phyloP scores from a whole-genome alignment of 2,113 vertebrate species.

The Brachirus orientalis region DNA sequence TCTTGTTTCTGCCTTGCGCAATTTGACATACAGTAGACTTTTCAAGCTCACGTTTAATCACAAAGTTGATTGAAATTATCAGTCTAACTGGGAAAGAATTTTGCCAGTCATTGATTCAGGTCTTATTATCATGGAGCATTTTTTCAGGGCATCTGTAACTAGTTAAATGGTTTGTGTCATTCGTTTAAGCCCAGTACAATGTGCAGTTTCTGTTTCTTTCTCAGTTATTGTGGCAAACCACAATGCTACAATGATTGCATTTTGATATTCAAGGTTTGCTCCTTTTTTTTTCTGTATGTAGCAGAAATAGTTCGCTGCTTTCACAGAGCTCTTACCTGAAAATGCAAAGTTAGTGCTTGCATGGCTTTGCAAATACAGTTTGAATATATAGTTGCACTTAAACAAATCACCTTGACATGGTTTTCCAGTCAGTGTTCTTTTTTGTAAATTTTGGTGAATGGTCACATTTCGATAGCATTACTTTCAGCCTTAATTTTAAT shows the following conservation, averaged over 20 bases:
- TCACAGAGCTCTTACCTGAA: not conserved
- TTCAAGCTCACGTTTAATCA: not conserved
- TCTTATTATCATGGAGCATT: slow-evolving; percentile 6
- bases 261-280: slow-evolving; percentile 14
- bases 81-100: slow-evolving; percentile 3
- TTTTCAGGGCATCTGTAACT: too few species aligned
- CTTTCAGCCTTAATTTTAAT: too few species aligned
- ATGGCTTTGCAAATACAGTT: slow-evolving; percentile 3
- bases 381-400: slow-evolving; percentile 16
- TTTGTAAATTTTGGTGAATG: not conserved
- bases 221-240: too few species aligned
- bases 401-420: not conserved
- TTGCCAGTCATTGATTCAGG: not conserved
- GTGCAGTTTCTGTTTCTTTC: not conserved
- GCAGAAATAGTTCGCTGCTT: not conserved
- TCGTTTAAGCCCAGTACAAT: slow-evolving; percentile 3
- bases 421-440: too few species aligned
- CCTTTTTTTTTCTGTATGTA: not conserved
- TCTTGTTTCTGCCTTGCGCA: not conserved
- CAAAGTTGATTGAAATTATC: not conserved
- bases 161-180: not conserved
- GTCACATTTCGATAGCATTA: not conserved
- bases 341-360: not conserved
- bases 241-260: too few species aligned
- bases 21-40: too few species aligned